These are phyloP conservation scores for Catharus fuscescens DNA, from an alignment of 2,113 vertebrate genomes.

Conservation along the genomic window DNA sequence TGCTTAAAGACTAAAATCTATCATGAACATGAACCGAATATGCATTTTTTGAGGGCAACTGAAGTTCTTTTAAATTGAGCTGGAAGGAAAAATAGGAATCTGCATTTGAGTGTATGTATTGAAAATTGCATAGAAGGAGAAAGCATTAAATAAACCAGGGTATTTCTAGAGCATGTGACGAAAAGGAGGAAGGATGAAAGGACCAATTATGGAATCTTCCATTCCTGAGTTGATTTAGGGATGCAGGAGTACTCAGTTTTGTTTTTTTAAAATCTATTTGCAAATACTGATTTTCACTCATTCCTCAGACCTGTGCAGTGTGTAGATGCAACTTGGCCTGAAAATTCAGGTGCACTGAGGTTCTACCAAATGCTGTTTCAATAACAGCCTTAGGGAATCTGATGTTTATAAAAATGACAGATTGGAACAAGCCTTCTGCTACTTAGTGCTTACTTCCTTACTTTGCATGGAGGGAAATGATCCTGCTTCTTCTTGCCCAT, in stretches of 20 bases:
- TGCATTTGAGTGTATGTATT: not conserved
- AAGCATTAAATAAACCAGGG: not conserved
- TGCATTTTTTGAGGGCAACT: not conserved
- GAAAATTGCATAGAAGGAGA: not conserved
- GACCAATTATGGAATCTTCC: not conserved
- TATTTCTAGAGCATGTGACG: not conserved
- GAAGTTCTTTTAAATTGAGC: not conserved
- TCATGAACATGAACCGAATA: accelerated
- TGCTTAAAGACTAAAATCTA: not conserved
- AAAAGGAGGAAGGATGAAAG: not conserved
- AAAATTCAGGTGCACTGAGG: not conserved
- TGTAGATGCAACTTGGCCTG: not conserved
- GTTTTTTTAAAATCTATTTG: not conserved
- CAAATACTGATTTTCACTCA: not conserved
- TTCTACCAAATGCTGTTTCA: not conserved
- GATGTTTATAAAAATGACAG: not conserved
- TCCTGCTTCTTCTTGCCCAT: not conserved
- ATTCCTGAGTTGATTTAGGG: not conserved
- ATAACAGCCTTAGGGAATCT: not conserved
- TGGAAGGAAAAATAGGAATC: not conserved
- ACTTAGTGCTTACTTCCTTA: not conserved
- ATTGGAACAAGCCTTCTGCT: not conserved
- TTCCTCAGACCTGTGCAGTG: not conserved
- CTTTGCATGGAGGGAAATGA: not conserved
- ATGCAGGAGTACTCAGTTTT: not conserved